Evolutionary conservation across 2,888 invertebrate genomes (phyloP).

Genomic region (Trachelus iudaicus): DNA sequence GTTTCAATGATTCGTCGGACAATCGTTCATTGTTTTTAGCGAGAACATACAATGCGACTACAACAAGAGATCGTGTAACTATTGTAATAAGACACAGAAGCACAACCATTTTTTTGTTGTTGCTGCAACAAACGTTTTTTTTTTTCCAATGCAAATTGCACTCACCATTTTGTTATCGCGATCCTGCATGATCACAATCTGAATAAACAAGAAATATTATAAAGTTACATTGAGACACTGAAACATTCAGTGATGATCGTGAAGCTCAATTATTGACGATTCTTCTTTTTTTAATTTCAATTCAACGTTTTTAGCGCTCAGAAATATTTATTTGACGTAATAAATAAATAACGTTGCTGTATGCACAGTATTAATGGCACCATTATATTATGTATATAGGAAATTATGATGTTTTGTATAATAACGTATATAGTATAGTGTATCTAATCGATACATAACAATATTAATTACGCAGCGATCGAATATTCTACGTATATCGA

Average conservation of each 20-base stretch:
- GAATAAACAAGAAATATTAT: slow-evolving; percentile 25
- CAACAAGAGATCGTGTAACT: neutral
- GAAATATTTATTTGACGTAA: too few species aligned
- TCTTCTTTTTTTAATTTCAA: neutral
- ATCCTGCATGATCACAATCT: slow-evolving; percentile 36
- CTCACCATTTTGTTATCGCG: slow-evolving; percentile 39
- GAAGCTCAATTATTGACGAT: neutral
- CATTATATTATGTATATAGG: too few species aligned
- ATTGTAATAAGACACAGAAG: neutral
- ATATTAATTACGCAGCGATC: too few species aligned
- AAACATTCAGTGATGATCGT: neutral
- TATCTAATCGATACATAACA: too few species aligned
- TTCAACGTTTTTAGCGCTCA: neutral
- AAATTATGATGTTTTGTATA: too few species aligned
- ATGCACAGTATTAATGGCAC: too few species aligned
- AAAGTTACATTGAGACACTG: neutral
- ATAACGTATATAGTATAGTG: too few species aligned
- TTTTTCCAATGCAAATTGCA: slow-evolving; percentile 6
- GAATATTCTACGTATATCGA: too few species aligned
- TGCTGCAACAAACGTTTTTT: neutral
- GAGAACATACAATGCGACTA: neutral
- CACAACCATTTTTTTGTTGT: neutral
- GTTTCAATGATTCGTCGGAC: neutral
- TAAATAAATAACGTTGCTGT: too few species aligned
- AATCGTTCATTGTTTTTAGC: neutral